These are phyloP conservation scores for Cyrtorhinus lividipennis DNA, from an alignment of 1,140 invertebrate genomes.

Conservation along the genomic window DNA sequence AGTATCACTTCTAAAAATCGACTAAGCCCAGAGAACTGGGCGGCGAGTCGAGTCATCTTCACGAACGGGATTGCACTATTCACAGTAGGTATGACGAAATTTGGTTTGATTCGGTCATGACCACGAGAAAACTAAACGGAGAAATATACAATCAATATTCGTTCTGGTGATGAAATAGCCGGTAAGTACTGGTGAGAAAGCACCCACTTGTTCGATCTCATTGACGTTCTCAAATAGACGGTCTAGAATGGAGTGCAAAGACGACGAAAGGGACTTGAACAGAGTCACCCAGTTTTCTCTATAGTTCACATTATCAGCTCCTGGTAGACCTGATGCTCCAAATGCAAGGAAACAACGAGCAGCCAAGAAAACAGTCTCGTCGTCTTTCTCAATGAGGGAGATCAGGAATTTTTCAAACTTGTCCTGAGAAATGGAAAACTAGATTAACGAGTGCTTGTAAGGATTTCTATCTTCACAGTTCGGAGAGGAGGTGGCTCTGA, in stretches of 20 bases:
- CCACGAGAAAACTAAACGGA: neutral
- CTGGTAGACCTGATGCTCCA: neutral
- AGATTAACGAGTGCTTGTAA: no score
- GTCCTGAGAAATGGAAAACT: no score
- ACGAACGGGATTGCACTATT: neutral
- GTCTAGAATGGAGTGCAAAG: neutral
- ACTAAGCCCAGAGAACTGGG: neutral
- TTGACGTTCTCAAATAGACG: neutral
- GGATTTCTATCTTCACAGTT: no score
- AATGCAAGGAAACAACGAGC: neutral
- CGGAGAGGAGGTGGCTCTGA: no score
- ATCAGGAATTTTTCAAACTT: neutral
- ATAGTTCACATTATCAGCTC: neutral
- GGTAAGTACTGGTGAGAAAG: no score
- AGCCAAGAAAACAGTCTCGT: neutral
- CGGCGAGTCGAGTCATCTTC: neutral
- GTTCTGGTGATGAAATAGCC: neutral
- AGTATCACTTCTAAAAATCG: neutral
- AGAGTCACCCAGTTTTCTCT: neutral
- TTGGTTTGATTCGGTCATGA: neutral
- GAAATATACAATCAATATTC: neutral
- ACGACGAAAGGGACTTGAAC: neutral
- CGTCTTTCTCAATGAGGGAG: neutral
- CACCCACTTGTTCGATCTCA: neutral
- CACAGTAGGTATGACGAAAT: neutral